A percentile compares a stretch with the other conserved stretches of the same genome.
These are phyloP conservation scores for Leptopilina myrica DNA, from an alignment of 2,888 invertebrate species.

Conservation along the genomic window DNA sequence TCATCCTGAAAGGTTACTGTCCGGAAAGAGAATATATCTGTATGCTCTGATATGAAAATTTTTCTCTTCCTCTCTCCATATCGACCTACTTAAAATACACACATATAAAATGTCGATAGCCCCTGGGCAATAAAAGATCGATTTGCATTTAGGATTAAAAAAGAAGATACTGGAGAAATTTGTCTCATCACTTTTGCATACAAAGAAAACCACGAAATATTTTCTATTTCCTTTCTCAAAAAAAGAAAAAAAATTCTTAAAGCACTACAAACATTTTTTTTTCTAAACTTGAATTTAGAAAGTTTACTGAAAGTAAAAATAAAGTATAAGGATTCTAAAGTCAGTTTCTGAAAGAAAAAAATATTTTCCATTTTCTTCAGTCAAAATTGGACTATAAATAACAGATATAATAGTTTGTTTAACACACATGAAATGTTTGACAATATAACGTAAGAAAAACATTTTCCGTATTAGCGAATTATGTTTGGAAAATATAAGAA, in stretches of 20 bases:
- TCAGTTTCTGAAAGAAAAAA: no score
- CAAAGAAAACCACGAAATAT: not conserved
- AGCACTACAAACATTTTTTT: no score
- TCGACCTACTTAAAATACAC: slow-evolving; percentile 15
- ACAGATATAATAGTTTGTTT: not conserved
- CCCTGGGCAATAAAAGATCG: not conserved
- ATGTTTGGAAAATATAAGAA: not conserved
- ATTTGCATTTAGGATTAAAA: not conserved
- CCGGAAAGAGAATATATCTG: not conserved
- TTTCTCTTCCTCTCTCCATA: not conserved
- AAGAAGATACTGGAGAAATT: no score
- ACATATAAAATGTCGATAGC: not conserved
- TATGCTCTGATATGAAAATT: not conserved
- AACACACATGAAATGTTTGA: slow-evolving; percentile 14
- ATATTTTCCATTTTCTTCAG: no score
- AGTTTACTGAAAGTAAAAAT: no score
- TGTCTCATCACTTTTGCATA: not conserved
- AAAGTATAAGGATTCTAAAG: no score
- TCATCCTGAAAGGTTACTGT: slow-evolving; percentile 26
- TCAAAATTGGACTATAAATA: no score
- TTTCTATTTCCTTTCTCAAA: not conserved
- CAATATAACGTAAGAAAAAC: not conserved
- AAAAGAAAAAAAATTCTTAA: not conserved
- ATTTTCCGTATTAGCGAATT: not conserved
- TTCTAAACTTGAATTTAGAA: no score